Conservation (phyloP, 2,888 invertebrate species). For the Hypercompe scribonia region DNA sequence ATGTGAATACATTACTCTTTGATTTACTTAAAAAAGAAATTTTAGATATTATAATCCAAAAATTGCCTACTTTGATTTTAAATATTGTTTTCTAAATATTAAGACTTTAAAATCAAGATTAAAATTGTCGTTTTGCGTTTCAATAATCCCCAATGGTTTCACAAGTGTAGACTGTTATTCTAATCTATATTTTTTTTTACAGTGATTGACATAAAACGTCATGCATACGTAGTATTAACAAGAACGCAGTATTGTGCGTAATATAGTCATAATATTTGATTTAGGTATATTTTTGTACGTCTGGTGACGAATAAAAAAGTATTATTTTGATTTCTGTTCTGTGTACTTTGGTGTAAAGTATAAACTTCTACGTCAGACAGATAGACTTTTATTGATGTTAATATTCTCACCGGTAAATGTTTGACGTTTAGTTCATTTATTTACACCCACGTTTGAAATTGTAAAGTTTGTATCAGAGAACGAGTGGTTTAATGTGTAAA, state of each 20-base stretch:
- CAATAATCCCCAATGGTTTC: neutral
- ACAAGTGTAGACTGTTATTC: neutral
- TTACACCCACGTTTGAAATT: neutral
- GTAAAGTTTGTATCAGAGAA: neutral
- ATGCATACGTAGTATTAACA: neutral
- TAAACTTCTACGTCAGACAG: neutral
- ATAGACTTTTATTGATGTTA: slow-evolving; percentile 2
- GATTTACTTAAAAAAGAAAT: too few species aligned
- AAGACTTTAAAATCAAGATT: neutral
- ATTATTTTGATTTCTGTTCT: neutral
- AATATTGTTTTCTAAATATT: neutral
- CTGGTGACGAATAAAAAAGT: neutral
- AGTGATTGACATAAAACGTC: slow-evolving; percentile 6
- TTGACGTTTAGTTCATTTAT: neutral
- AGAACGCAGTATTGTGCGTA: neutral
- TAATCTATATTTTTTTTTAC: neutral
- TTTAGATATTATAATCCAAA: too few species aligned
- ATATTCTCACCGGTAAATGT: slow-evolving; percentile 3
- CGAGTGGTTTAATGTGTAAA: neutral
- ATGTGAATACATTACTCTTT: neutral
- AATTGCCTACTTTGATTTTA: neutral
- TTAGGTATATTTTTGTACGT: neutral
- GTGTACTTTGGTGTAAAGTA: neutral
- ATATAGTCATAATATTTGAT: neutral
- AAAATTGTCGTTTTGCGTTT: neutral